Conservation (phyloP, 2,113 vertebrate species). For the Microcebus griseorufus region DNA sequence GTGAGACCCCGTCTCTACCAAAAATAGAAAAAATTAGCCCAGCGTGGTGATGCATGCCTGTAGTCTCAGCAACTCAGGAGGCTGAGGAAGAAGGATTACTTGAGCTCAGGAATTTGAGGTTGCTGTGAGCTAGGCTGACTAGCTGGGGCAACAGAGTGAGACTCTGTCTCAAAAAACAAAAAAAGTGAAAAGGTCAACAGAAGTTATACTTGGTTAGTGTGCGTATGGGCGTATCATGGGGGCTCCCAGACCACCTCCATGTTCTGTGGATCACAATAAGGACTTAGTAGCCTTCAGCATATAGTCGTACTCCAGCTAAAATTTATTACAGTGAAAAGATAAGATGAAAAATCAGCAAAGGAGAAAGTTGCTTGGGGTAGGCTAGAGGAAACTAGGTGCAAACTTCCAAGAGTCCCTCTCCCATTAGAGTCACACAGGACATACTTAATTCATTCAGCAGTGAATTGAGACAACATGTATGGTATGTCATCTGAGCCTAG, state of each 20-base stretch:
- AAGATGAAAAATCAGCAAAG: not conserved
- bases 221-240: not conserved
- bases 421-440: not conserved
- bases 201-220: not conserved
- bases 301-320: not conserved
- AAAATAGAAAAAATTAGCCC: too few species aligned
- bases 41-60: too few species aligned
- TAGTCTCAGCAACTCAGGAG: too few species aligned
- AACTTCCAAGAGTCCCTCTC: not conserved
- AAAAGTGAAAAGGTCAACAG: not conserved
- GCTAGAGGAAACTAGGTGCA: not conserved
- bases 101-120: too few species aligned
- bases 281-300: not conserved
- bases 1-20: too few species aligned
- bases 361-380: not conserved
- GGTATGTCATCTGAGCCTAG: not conserved
- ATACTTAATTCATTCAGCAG: not conserved
- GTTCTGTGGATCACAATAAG: not conserved
- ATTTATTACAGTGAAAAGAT: not conserved
- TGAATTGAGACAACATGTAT: not conserved
- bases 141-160: too few species aligned
- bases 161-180: too few species aligned
- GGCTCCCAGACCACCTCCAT: too few species aligned
- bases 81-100: too few species aligned
- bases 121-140: too few species aligned